phyloP scores from a whole-genome alignment of 2,113 vertebrate genomes.

The Semnopithecus entellus region DNA sequence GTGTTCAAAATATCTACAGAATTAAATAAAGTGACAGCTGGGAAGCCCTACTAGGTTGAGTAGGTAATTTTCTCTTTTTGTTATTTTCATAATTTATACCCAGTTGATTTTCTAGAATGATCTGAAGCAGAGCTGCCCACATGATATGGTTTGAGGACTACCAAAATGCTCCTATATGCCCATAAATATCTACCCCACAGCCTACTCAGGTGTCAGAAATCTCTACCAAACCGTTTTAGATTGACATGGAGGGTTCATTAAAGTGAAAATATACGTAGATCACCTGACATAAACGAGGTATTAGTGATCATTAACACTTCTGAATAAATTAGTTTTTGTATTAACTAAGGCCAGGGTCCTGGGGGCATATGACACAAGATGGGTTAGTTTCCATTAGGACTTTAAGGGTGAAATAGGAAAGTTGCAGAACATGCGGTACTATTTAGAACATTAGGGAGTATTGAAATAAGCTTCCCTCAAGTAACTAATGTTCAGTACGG shows the following conservation, averaged over 20 bases:
- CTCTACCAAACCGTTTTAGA: conserved; percentile 46
- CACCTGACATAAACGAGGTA: neutral
- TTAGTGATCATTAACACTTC: neutral
- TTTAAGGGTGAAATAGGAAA: neutral
- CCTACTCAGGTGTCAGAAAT: conserved; percentile 59
- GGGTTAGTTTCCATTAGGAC: neutral
- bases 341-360: neutral
- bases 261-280: conserved; percentile 32
- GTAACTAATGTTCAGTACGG: neutral
- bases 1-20: conserved; percentile 69
- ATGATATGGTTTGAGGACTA: conserved; percentile 47
- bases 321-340: conserved; percentile 35
- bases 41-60: conserved; percentile 62
- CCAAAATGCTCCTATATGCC: conserved; percentile 38
- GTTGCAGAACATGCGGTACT: neutral
- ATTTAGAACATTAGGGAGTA: neutral
- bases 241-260: conserved; percentile 26
- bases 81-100: conserved; percentile 64
- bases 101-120: conserved; percentile 57
- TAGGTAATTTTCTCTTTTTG: conserved; percentile 66
- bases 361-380: neutral
- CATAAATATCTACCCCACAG: conserved; percentile 20
- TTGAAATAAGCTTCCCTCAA: neutral
- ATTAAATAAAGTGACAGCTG: conserved; percentile 68
- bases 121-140: conserved; percentile 58